Evolutionary conservation across 2,888 invertebrate genomes (phyloP).

Genomic region (Eurytoma adleriae): DNA sequence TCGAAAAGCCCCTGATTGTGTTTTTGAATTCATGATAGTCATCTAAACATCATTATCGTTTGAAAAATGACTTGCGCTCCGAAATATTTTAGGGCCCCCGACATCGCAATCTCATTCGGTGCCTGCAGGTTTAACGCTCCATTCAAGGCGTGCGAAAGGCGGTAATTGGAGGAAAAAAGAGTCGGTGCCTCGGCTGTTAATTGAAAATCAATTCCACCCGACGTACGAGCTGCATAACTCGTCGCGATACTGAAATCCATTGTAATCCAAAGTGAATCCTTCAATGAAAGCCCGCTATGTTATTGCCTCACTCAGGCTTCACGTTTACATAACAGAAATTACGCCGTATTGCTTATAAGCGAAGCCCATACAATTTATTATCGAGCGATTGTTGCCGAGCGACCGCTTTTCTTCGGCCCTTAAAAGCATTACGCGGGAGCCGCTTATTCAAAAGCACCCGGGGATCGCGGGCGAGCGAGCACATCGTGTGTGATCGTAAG

Average conservation of each 20-base stretch:
- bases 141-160: too few relatives aligned
- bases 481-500: background rate
- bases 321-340: conserved; percentile 58
- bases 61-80: background rate
- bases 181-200: too few relatives aligned
- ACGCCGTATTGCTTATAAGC: background rate
- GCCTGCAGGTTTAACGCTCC: background rate
- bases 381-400: conserved; percentile 22
- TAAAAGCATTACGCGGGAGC: background rate
- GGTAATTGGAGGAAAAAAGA: too few relatives aligned
- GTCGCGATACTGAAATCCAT: background rate
- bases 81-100: too few relatives aligned
- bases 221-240: background rate
- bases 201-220: too few relatives aligned
- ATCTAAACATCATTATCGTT: conserved; percentile 12
- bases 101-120: too few relatives aligned
- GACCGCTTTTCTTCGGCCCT: conserved; percentile 7
- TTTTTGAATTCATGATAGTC: conserved; percentile 1
- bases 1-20: background rate
- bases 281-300: background rate
- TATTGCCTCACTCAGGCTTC: conserved; percentile 21
- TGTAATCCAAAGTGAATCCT: background rate
- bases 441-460: conserved; percentile 17
- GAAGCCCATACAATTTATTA: conserved; percentile 14
- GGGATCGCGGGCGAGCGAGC: background rate